Percentiles rank a stretch among this genome's conserved stretches.
These are phyloP conservation scores for Cactoblastis cactorum DNA, from an alignment of 2,888 invertebrate genomes.

Conservation along the genomic window DNA sequence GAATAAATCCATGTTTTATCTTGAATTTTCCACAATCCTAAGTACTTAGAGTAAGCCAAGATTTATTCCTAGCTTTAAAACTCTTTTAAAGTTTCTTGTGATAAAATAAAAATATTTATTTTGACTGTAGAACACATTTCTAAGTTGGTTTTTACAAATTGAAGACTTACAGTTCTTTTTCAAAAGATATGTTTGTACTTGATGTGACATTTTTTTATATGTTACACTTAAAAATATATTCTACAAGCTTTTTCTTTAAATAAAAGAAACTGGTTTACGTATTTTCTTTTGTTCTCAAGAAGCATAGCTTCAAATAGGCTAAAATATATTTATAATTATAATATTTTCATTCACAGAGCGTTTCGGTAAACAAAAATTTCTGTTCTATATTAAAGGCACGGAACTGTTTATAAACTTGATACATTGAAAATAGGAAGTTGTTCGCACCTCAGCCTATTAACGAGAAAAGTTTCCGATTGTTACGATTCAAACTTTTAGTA, in stretches of 20 bases:
- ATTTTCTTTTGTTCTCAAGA: too few species aligned
- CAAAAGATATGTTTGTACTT: too few species aligned
- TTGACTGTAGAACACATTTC: background rate
- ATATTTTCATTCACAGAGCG: too few species aligned
- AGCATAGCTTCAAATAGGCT: too few species aligned
- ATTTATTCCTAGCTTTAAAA: background rate
- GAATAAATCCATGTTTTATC: slow-evolving; percentile 1
- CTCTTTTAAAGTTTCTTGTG: background rate
- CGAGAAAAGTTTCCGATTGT: slow-evolving; percentile 6
- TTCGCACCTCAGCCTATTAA: slow-evolving; percentile 1
- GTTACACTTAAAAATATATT: too few species aligned
- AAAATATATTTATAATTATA: too few species aligned
- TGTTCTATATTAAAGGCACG: background rate
- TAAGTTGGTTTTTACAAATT: background rate
- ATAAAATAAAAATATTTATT: background rate
- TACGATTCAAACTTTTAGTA: background rate
- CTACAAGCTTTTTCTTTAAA: too few species aligned
- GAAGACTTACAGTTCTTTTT: background rate
- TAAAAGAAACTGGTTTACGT: too few species aligned
- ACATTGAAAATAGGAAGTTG: background rate
- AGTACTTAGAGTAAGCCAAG: background rate
- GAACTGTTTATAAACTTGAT: background rate
- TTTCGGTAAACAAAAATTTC: background rate
- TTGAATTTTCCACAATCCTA: background rate
- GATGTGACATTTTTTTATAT: too few species aligned